These are phyloP conservation scores for Acanthopleura granulata DNA, from an alignment of 2,888 invertebrate species.

Conservation along the genomic window DNA sequence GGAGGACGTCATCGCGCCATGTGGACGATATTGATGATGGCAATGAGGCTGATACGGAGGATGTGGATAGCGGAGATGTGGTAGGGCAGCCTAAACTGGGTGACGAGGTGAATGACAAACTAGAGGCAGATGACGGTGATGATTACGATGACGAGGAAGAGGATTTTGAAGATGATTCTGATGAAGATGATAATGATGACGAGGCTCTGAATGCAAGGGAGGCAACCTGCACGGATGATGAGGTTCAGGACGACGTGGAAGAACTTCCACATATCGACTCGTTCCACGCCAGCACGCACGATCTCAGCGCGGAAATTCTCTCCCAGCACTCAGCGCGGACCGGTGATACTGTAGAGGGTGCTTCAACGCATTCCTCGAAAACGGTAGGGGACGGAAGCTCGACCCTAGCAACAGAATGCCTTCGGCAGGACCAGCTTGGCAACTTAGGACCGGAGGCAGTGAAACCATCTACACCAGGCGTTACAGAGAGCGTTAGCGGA, in stretches of 20 bases:
- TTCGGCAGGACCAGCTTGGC: not conserved
- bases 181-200: conserved; percentile 23
- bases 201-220: conserved; percentile 14
- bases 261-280: conserved; percentile 63
- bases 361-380: conserved; percentile 59
- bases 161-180: conserved; percentile 55
- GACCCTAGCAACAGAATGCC: conserved; percentile 34
- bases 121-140: conserved; percentile 21
- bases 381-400: conserved; percentile 52
- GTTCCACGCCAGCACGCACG: conserved; percentile 52
- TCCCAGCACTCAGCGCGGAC: conserved; percentile 63
- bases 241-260: conserved; percentile 37
- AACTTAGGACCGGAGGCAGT: not conserved
- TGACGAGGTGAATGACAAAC: conserved; percentile 19
- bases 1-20: not conserved
- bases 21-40: conserved; percentile 56
- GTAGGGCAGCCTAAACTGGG: conserved; percentile 4
- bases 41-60: conserved; percentile 60
- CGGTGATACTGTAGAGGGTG: conserved; percentile 51
- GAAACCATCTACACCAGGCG: not conserved
- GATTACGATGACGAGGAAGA: conserved; percentile 61
- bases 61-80: conserved; percentile 30
- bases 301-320: conserved; percentile 55
- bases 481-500: not conserved
- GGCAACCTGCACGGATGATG: conserved; percentile 5